Evolutionary conservation across 2,113 vertebrate genomes (phyloP).

Genomic region (Pimephales promelas): DNA sequence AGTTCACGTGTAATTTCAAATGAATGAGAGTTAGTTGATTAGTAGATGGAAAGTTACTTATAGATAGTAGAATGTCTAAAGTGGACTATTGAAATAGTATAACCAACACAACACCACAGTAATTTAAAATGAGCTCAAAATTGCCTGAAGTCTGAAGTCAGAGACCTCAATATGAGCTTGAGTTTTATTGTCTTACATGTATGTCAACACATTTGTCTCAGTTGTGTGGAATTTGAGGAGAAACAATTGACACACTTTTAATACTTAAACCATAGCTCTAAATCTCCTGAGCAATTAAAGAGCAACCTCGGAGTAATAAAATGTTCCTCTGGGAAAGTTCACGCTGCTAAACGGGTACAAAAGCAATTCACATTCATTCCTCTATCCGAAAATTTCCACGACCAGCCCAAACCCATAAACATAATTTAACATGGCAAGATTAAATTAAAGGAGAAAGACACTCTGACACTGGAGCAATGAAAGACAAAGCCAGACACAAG

Average conservation of each 20-base stretch:
- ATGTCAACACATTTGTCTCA: not conserved
- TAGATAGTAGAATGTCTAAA: no score
- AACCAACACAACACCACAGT: not conserved
- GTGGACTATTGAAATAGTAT: no score
- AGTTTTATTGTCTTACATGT: not conserved
- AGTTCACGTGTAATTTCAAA: no score
- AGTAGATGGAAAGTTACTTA: no score
- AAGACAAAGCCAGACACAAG: constrained; percentile 28
- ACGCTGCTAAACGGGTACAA: not conserved
- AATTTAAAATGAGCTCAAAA: not conserved
- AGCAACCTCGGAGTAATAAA: not conserved
- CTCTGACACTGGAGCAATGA: constrained; percentile 33
- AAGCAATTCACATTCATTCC: constrained; percentile 65
- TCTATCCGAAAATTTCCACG: constrained; percentile 68
- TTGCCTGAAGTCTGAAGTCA: not conserved
- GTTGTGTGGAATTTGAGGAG: not conserved
- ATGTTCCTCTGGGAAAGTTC: not conserved
- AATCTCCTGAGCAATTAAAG: not conserved
- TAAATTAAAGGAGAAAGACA: constrained; percentile 25
- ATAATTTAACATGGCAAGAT: constrained; percentile 58
- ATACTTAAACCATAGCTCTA: not conserved
- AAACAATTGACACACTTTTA: not conserved
- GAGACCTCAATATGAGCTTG: not conserved
- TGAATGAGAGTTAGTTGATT: no score
- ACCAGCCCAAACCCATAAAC: constrained; percentile 75